Evolutionary conservation across 1,140 invertebrate species (phyloP), one percentile per base, ranked within the genome.

Genomic region (Papilio aristodemus): DNA sequence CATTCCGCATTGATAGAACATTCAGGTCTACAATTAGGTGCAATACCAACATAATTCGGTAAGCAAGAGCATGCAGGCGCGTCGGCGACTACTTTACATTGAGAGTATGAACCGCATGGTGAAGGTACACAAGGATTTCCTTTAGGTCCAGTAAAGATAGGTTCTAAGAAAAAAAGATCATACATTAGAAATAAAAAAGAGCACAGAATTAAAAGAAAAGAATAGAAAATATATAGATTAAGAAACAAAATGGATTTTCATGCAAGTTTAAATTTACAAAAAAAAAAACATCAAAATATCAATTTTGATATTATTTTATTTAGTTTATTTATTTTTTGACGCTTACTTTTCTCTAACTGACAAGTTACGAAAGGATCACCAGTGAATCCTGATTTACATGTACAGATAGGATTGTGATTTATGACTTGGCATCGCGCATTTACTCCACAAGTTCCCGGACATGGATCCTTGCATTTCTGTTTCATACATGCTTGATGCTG

Each of bases 301-400:
- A 50, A 58, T 9, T 59, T 75, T 46, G 43, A 71, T 63, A 60
- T 72, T 58, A 66, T 74, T 76, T 72, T 77, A 70, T 75, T 72
- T 58, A 66, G 73, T 76, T 72, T 77, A 70, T 75, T 77, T 58
- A 69, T 80, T 71, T 77, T 72, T 67, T 74, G 83, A 63, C 59
- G 73, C 89, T 93, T 91, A 91, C 89, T 90, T 89, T 78, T 77
- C 66, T 91, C 84, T 76, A 89, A 80, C 71, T 89, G 92, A 83
- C 96, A 97, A 79, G 95, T 94, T 62, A 94, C 93, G 82, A 97
- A 97, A n/a, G 96, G 96, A 93, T 97, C 95, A 41, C 96, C 96
- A 54, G 95, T 96, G 87, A 94, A 97, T 25, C 96, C 96, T 32
- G 93, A 91, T 74, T 95, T 94, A 85, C 97, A 98, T 66, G 94